phyloP scores from a whole-genome alignment of 1,140 invertebrate species.

The Dryas iulia region DNA sequence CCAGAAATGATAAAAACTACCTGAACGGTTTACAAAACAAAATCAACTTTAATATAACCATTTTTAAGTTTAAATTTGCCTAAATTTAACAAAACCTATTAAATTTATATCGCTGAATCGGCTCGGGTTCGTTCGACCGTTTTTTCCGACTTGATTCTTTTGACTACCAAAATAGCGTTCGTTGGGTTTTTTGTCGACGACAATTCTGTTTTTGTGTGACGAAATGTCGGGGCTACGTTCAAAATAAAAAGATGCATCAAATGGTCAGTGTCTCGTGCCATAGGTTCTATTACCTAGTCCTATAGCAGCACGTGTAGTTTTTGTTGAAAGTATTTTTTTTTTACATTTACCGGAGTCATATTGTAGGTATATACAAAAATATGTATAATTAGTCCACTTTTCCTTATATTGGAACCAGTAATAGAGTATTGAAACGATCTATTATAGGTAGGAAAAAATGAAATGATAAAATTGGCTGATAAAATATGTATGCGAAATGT shows the following conservation, averaged over 20 bases:
- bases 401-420: no score
- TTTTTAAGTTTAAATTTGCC: background rate
- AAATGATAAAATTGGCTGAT: no score
- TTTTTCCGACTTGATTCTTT: conserved; percentile 31
- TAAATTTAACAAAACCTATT: conserved; percentile 14
- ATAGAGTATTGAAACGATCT: no score
- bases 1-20: conserved; percentile 44
- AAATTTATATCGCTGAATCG: conserved; percentile 31
- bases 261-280: conserved; percentile 71
- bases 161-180: conserved; percentile 28
- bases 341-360: no score
- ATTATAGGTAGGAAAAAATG: no score
- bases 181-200: conserved; percentile 17
- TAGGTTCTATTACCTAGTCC: conserved; percentile 52
- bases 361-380: no score
- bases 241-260: conserved; percentile 62
- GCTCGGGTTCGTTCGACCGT: conserved; percentile 20
- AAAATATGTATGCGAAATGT: no score
- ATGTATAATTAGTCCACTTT: no score
- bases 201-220: conserved; percentile 57
- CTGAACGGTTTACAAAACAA: background rate
- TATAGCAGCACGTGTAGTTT: conserved; percentile 35
- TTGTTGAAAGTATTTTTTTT: conserved; percentile 23
- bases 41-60: background rate
- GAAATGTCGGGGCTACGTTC: conserved; percentile 52